Base-by-base conservation (phyloP, 1,140 invertebrate species). In the Zaprionus tsacasi region DNA sequence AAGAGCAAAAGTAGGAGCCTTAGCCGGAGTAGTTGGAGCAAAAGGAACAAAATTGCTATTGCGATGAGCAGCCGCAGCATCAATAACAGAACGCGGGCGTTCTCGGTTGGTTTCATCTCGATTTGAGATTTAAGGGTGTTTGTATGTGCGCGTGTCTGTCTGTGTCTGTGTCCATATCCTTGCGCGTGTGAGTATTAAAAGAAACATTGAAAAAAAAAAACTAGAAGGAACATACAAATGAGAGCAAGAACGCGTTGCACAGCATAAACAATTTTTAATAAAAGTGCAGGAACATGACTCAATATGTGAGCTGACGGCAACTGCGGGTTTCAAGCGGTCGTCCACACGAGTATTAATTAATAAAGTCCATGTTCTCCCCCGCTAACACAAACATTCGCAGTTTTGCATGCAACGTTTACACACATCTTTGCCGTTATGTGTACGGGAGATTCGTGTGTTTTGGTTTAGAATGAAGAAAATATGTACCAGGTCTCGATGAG, bases 1-100 rank as follows among this genome's bases (percentile, higher is more conserved):
- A 86, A 86, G 78, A 86, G 71, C 79, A 86, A 78, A 58, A 77
- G 67, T 45, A 45, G 15, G 40, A 77, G 33, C 33, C 33, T 0
- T 30, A 57, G 27, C 27, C 27, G 27, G 27, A 30, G 27, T 5
- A n/a, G 12, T 13, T 30, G 27, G 21, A 21, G 45, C 17, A 77
- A 87, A 76, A 87, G 76, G 82, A 86, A 87, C 82, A 82, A 81
- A 81, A 78, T 83, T 85, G 83, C 75, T 87, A 86, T 87, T 86
- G 82, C 82, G 82, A 79, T 86, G 82, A 61, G 66, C 76, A 75
- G 59, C 72, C 63, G 82, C 82, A 86, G 79, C 82, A 82, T 87
- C 82, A 83, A 85, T 85, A 80, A 69, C 69, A 65, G 60, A 70
- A 54, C 55, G 38, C 56, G 52, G 67, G 35, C 56, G 56, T n/a